These are phyloP conservation scores for Heteromyza rotundicornis DNA, from an alignment of 2,888 invertebrate species.

Conservation along the genomic window DNA sequence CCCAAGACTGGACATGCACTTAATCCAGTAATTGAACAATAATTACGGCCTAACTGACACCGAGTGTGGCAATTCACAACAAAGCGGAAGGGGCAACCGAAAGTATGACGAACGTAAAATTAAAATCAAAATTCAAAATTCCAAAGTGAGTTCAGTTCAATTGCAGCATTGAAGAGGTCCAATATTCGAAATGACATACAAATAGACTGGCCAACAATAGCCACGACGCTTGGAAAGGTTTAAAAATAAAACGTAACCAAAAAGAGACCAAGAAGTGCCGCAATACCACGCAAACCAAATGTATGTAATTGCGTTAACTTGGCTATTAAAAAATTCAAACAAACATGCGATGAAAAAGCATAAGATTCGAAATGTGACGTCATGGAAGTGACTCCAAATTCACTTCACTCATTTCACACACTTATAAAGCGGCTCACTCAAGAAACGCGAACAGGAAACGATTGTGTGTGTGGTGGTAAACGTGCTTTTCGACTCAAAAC, in stretches of 20 bases:
- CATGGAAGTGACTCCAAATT: neutral
- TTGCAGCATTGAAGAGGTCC: no score
- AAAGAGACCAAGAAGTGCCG: no score
- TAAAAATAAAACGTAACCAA: no score
- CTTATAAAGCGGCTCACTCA: neutral
- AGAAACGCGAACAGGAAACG: neutral
- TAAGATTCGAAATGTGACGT: neutral
- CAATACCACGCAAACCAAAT: neutral
- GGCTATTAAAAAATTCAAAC: conserved; percentile 1
- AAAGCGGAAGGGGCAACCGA: neutral
- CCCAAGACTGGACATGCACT: no score
- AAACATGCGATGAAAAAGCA: no score
- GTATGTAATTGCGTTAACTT: neutral
- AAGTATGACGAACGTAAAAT: neutral
- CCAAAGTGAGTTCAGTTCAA: no score
- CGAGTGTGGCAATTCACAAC: neutral
- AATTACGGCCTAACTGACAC: neutral
- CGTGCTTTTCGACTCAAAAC: no score
- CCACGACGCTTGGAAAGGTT: neutral
- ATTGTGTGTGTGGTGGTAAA: neutral
- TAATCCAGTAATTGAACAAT: neutral
- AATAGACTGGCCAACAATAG: neutral
- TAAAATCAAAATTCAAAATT: no score
- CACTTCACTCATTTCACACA: neutral
- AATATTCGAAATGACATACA: neutral